Conservation (phyloP, 2,888 invertebrate genomes). For the Ectobius pallidus region DNA sequence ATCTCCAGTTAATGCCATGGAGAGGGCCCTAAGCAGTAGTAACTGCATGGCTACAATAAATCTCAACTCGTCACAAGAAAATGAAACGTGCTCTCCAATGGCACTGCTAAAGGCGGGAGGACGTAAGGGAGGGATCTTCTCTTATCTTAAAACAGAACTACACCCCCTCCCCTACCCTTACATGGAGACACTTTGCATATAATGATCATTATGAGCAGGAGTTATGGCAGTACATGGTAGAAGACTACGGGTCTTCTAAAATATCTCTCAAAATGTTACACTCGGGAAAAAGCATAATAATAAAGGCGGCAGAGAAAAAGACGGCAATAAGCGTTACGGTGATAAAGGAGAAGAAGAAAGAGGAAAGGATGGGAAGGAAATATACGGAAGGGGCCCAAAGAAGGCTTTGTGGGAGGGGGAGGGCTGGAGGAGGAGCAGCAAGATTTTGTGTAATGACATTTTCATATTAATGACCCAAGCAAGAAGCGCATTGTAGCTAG, state of each 20-base stretch:
- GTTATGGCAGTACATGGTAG: constrained; percentile 27
- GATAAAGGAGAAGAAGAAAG: constrained; percentile 28
- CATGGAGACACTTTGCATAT: constrained; percentile 30
- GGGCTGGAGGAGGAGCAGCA: constrained; percentile 16
- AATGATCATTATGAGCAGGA: constrained; percentile 28
- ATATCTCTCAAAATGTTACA: constrained; percentile 40
- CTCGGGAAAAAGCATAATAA: constrained; percentile 40
- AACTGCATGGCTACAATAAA: constrained; percentile 19
- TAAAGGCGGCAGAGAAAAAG: constrained; percentile 35
- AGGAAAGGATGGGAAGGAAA: constrained; percentile 10
- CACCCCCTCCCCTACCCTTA: constrained; percentile 22
- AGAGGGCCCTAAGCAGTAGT: background rate
- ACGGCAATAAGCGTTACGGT: constrained; percentile 36
- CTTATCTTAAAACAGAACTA: constrained; percentile 29
- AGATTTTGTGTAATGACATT: constrained; percentile 38
- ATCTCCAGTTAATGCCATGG: background rate
- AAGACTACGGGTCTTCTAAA: constrained; percentile 20
- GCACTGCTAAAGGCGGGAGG: background rate
- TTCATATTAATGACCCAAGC: constrained; percentile 36
- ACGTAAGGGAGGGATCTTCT: background rate
- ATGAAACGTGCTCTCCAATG: constrained; percentile 30
- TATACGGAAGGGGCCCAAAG: background rate
- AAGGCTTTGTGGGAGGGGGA: background rate
- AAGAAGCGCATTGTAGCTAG: constrained; percentile 28
- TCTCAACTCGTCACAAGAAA: constrained; percentile 31